Conservation (phyloP, 2,113 vertebrate species). For the Octodon degus region DNA sequence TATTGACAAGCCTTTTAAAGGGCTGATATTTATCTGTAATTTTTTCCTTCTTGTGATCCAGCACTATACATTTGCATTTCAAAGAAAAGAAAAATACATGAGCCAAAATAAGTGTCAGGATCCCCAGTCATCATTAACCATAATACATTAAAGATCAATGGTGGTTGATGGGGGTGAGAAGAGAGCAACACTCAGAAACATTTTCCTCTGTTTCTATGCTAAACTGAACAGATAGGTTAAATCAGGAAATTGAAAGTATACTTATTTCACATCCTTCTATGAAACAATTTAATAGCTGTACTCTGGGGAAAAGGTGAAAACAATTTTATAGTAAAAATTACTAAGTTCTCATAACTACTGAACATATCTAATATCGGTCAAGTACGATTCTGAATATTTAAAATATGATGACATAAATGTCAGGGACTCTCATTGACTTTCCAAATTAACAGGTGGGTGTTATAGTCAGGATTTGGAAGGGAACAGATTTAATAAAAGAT, state of each 20-base stretch:
- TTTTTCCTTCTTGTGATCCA: not conserved
- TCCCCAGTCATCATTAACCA: not conserved
- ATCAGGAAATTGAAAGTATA: not conserved
- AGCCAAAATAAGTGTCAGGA: not conserved
- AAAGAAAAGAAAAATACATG: not conserved
- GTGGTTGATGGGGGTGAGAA: not conserved
- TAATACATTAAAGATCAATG: constrained; percentile 12
- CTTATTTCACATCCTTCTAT: not conserved
- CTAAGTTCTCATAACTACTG: constrained; percentile 2
- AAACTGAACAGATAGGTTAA: not conserved
- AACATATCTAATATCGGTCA: not conserved
- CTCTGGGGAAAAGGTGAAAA: not conserved
- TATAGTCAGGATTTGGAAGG: not conserved
- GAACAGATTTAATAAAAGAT: not conserved
- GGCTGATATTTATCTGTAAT: not conserved
- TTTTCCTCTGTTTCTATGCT: not conserved
- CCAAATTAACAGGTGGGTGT: not conserved
- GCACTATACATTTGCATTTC: not conserved
- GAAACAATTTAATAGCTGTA: not conserved
- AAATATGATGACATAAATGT: not conserved
- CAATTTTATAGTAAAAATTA: not conserved
- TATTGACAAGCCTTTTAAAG: not conserved
- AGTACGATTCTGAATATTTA: not conserved
- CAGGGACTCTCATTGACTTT: not conserved
- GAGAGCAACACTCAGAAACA: not conserved